Conservation (phyloP, 2,888 invertebrate species). For the Tryphoninae sp. region DNA sequence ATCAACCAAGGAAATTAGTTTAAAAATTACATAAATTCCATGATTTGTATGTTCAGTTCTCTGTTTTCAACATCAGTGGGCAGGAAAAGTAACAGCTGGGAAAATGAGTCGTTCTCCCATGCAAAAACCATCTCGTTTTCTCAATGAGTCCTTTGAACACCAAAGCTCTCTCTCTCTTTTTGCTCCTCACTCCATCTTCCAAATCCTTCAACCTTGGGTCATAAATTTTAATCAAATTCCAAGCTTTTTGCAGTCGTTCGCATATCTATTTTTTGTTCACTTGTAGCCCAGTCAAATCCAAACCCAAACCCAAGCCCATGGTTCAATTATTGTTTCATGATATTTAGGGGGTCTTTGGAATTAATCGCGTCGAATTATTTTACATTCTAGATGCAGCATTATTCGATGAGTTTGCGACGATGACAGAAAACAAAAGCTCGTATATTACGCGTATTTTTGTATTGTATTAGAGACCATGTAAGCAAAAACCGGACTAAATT, state of each 20-base stretch:
- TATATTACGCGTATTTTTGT: too few species aligned
- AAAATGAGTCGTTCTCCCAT: constrained; percentile 44
- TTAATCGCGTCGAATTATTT: too few species aligned
- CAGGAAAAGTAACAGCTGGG: constrained; percentile 49
- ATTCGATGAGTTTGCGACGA: too few species aligned
- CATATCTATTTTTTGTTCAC: too few species aligned
- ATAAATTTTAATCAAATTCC: constrained; percentile 48
- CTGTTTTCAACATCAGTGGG: constrained; percentile 11
- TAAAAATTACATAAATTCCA: background rate
- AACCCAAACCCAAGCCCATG: too few species aligned
- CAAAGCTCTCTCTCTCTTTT: constrained; percentile 6
- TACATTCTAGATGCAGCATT: too few species aligned
- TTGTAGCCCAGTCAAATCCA: too few species aligned
- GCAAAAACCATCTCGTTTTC: constrained; percentile 56
- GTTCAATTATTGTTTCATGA: too few species aligned
- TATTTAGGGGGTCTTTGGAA: too few species aligned
- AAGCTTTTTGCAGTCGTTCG: constrained; percentile 13
- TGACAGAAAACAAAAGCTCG: too few species aligned
- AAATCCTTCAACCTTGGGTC: constrained; percentile 44
- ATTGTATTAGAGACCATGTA: too few species aligned
- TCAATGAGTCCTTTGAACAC: constrained; percentile 51
- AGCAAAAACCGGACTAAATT: too few species aligned
- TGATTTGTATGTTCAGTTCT: constrained; percentile 12
- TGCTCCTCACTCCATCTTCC: constrained; percentile 25
- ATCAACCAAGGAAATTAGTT: background rate